Evolutionary conservation across 2,888 invertebrate species (phyloP), one percentile per base, ranked within the genome.

Genomic region (Atethmia centrago): DNA sequence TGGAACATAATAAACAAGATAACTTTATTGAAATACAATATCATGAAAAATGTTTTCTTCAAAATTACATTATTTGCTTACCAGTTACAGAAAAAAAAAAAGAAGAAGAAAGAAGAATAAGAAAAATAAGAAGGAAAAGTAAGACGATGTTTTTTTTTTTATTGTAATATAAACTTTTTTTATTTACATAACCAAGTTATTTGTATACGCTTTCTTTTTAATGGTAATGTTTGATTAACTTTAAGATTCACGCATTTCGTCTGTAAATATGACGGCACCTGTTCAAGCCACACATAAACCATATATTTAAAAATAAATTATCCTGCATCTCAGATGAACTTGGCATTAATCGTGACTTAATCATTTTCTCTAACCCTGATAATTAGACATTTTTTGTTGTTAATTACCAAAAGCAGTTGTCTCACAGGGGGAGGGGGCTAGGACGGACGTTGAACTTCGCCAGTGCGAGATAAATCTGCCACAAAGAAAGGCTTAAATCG

Each of bases 361-460:
- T 90, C 84, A 89, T 92, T 93, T 93, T 90, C 90, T 90, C 85
- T 88, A 87, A 89, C 88, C 89, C 90, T 89, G 82, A 90, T 91
- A 92, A 93, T 93, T 92, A 90, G 85, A 88, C 84, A 83, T 91
- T 93, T 76, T 94, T 94, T 90, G 92, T 92, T 88, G 85, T 89
- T 94, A 94, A 95, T 95, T 94, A 93, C 93, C 94, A 93, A 95
- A 95, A 94, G 92, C 89, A 91, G 90, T 85, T 84, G 87, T 88
- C 88, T 88, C 92, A 91, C 90, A 87, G 84, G 77, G 77, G 70
- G 80, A 84, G 84, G 84, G 89, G 90, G 91, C 95, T 95, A 96
- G 95, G 96, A 95, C 95, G 96, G 95, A 81, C 95, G 92, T 90
- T 94, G 95, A 96, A 94, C 95, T 91, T 93, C 86, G 90, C 93